A percentile compares a stretch with the other conserved stretches of the same genome.
Conservation (phyloP, 2,888 invertebrate species). For the Drosophila kambysellisi region DNA sequence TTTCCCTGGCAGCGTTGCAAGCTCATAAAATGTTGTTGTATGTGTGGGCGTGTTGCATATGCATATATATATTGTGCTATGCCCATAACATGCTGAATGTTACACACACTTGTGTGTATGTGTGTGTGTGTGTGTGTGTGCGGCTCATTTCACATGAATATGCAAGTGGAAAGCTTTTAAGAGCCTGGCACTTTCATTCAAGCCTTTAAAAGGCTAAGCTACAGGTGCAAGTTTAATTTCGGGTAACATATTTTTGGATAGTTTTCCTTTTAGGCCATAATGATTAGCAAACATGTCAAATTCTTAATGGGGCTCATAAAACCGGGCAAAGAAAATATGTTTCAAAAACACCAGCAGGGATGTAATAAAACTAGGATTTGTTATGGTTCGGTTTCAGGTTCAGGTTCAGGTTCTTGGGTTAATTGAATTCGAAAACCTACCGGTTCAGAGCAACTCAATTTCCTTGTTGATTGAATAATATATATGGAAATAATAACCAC, state of each 20-base stretch:
- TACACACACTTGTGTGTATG: slow-evolving; percentile 10
- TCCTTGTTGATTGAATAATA: neutral
- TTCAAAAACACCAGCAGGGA: neutral
- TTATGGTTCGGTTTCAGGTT: neutral
- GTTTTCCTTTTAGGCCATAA: neutral
- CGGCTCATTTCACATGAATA: slow-evolving; percentile 35
- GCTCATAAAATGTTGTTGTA: slow-evolving; percentile 18
- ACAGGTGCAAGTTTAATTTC: slow-evolving; percentile 20
- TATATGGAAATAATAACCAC: neutral
- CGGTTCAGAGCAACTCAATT: neutral
- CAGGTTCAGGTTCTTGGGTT: neutral
- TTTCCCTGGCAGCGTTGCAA: slow-evolving; percentile 11
- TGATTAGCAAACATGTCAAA: slow-evolving; percentile 8
- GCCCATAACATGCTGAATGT: slow-evolving; percentile 14
- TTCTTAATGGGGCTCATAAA: neutral
- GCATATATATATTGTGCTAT: slow-evolving; percentile 23
- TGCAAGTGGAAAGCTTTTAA: slow-evolving; percentile 55
- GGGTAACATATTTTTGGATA: neutral
- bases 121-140: neutral
- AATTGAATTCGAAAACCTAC: neutral
- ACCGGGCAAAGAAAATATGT: neutral
- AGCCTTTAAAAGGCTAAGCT: slow-evolving; percentile 48
- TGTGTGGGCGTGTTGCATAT: slow-evolving; percentile 15
- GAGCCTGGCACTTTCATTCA: slow-evolving; percentile 44
- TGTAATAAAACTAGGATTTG: neutral